phyloP scores from a whole-genome alignment of 2,797 vertebrate species.

The Eleutherodactylus coqui region DNA sequence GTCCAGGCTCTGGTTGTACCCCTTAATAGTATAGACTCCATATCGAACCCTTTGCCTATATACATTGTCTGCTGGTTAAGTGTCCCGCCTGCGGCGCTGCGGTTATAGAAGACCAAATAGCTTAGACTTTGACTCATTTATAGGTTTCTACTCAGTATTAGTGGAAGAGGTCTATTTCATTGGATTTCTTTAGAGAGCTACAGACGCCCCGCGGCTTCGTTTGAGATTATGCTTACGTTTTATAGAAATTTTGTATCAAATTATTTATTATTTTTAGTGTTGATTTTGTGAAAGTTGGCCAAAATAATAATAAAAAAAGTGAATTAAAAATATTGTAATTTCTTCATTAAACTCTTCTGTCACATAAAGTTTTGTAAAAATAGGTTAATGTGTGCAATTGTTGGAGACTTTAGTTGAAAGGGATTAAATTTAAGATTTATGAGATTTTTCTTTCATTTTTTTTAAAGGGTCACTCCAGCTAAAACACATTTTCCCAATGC shows the following conservation, averaged over 20 bases:
- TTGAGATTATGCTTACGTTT: not conserved
- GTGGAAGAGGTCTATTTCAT: not conserved
- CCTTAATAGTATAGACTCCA: no score
- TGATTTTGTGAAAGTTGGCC: not conserved
- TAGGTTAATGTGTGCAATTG: no score
- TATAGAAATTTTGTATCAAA: slow-evolving; percentile 21
- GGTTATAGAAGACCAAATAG: not conserved
- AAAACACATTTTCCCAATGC: no score
- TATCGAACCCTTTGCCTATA: no score
- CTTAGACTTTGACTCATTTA: not conserved
- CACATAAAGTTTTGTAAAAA: not conserved
- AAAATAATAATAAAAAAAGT: not conserved
- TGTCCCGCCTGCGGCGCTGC: not conserved
- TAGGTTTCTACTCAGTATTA: not conserved
- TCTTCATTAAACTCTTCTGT: not conserved
- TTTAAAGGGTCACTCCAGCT: no score
- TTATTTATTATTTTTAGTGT: slow-evolving; percentile 15
- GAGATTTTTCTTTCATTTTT: no score
- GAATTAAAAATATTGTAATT: not conserved
- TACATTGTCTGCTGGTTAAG: not conserved
- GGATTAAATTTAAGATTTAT: no score
- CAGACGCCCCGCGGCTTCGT: not conserved
- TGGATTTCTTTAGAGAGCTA: not conserved
- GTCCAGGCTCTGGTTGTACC: no score
- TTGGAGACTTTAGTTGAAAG: no score